Percentiles rank a stretch among this genome's conserved stretches.
Evolutionary conservation across 2,888 invertebrate species (phyloP).

Genomic region (Lordiphosa andalusiaca): DNA sequence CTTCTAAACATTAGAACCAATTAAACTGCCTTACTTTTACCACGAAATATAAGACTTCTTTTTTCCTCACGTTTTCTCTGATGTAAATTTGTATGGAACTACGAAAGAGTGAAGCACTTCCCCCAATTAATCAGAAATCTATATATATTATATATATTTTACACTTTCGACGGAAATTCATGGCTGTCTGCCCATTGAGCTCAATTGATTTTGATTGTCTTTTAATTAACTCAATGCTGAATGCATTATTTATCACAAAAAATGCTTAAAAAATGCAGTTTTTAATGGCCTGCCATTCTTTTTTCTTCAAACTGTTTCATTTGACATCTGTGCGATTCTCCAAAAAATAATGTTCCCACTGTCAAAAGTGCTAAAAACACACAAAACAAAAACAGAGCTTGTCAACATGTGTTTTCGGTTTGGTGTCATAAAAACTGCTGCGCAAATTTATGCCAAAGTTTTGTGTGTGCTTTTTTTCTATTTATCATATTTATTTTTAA

Average conservation of each 20-base stretch:
- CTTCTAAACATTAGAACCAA: no score
- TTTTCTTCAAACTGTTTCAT: constrained; percentile 19
- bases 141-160: constrained; percentile 4
- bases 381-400: constrained; percentile 14
- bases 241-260: constrained; percentile 46
- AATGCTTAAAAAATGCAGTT: constrained; percentile 17
- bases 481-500: constrained; percentile 31
- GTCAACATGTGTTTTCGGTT: constrained; percentile 63
- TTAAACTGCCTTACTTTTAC: no score
- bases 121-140: background rate
- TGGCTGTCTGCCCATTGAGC: constrained; percentile 38
- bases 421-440: constrained; percentile 31
- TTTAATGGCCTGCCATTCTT: constrained; percentile 45
- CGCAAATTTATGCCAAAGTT: constrained; percentile 45
- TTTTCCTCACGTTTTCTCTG: no score
- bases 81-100: no score
- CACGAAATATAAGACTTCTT: no score
- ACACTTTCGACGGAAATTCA: background rate
- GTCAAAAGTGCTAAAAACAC: constrained; percentile 36
- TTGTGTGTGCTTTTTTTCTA: constrained; percentile 18
- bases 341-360: constrained; percentile 17
- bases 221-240: constrained; percentile 60
- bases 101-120: no score
- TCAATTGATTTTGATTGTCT: constrained; percentile 65
- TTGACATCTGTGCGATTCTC: constrained; percentile 16